phyloP scores from a whole-genome alignment of 2,113 vertebrate species.

The Cathartes aura region DNA sequence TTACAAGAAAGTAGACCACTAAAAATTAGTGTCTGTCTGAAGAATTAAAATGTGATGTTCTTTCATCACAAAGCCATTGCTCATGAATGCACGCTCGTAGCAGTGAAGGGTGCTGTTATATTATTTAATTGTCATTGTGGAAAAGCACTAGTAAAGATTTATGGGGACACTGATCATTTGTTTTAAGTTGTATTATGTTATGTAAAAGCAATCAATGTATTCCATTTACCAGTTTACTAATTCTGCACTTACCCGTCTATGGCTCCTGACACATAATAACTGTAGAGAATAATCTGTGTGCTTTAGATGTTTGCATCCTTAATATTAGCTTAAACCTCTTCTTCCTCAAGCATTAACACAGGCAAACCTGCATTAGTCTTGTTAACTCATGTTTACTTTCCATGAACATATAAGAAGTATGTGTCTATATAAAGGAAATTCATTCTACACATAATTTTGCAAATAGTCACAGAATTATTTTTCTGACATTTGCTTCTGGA shows the following conservation, averaged over 20 bases:
- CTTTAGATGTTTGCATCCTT: neutral
- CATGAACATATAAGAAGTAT: neutral
- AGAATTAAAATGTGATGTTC: conserved; percentile 46
- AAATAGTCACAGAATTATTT: neutral
- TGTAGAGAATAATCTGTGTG: neutral
- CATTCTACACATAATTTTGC: neutral
- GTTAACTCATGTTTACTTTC: neutral
- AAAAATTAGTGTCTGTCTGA: conserved; percentile 45
- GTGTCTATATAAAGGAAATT: neutral
- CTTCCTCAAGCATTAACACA: neutral
- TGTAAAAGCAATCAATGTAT: conserved; percentile 5
- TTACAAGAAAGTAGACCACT: neutral
- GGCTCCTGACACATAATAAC: neutral
- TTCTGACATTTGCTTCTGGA: neutral
- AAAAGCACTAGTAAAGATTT: conserved; percentile 32
- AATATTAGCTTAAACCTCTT: neutral
- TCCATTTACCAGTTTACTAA: conserved; percentile 21
- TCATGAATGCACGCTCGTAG: neutral
- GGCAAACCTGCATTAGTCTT: neutral
- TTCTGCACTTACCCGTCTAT: neutral
- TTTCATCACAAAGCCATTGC: conserved; percentile 23
- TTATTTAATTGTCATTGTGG: conserved; percentile 11
- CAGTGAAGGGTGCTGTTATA: neutral
- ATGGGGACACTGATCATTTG: neutral
- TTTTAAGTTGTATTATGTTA: conserved; percentile 27